These are phyloP conservation scores for Pelobates fuscus DNA, from an alignment of 2,113 vertebrate species.

Conservation along the genomic window DNA sequence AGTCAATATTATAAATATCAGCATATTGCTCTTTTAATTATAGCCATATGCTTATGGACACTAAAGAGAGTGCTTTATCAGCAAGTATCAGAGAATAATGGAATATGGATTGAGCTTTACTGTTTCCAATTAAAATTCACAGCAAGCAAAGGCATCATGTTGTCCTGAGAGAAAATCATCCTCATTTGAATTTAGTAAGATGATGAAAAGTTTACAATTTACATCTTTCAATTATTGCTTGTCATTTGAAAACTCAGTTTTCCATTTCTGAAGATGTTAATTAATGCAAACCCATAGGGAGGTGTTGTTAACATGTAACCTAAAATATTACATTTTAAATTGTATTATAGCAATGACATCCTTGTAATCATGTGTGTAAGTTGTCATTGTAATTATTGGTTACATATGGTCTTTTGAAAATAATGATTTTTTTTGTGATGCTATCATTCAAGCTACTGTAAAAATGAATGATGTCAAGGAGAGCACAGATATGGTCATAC, in stretches of 20 bases:
- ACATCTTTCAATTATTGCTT: not conserved
- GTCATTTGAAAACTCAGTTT: not conserved
- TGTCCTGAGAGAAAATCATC: not conserved
- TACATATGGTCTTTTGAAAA: no score
- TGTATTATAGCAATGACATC: no score
- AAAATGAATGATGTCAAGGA: no score
- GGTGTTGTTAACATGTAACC: not conserved
- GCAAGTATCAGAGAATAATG: constrained; percentile 1
- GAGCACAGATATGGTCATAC: no score
- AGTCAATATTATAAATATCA: not conserved
- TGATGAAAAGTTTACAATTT: not conserved
- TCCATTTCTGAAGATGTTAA: no score
- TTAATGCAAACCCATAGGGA: no score
- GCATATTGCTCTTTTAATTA: constrained; percentile 4
- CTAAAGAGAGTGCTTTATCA: not conserved
- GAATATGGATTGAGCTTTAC: not conserved
- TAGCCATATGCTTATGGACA: constrained; percentile 1
- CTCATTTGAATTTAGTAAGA: constrained; percentile 3
- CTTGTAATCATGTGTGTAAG: no score
- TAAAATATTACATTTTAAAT: no score
- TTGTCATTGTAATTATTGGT: no score
- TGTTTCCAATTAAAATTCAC: constrained; percentile 9
- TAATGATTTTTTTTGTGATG: no score
- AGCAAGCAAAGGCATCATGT: not conserved
- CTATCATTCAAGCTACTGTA: no score